Evolutionary conservation across 2,888 invertebrate species (phyloP).

Genomic region (Heliconius aoede): DNA sequence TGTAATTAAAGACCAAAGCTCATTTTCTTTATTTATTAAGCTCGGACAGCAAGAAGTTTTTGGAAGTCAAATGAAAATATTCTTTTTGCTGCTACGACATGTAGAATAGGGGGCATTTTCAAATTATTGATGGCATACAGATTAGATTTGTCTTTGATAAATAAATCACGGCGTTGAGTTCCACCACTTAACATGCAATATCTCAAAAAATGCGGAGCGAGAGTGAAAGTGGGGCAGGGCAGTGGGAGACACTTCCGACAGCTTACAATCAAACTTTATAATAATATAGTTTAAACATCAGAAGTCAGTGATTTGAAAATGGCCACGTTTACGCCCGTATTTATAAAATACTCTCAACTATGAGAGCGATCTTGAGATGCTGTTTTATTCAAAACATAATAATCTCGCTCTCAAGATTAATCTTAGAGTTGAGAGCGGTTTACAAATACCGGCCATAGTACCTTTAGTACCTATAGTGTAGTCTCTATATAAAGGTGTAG

Average conservation of each 20-base stretch:
- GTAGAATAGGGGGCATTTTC: conserved; percentile 31
- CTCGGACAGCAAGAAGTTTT: conserved; percentile 37
- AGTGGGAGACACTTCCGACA: too few species aligned
- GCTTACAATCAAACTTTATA: too few species aligned
- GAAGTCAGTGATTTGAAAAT: not conserved
- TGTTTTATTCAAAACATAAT: too few species aligned
- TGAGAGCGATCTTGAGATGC: too few species aligned
- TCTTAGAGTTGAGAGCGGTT: too few species aligned
- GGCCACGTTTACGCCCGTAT: not conserved
- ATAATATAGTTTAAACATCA: too few species aligned
- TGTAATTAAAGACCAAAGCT: conserved; percentile 71
- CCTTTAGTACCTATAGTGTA: conserved; percentile 14
- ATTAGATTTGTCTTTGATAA: not conserved
- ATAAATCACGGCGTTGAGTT: not conserved
- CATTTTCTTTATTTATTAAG: conserved; percentile 63
- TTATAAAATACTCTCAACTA: too few species aligned
- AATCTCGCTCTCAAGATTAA: too few species aligned
- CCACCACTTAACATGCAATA: too few species aligned
- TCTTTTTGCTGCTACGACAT: conserved; percentile 32
- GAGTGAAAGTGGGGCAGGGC: too few species aligned
- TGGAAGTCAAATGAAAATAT: not conserved
- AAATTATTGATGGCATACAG: not conserved
- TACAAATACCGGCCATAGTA: not conserved
- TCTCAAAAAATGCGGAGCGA: too few species aligned
- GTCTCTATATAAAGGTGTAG: not conserved